Base-by-base conservation (phyloP, 2,888 invertebrate genomes). In the Machimus rusticus region DNA sequence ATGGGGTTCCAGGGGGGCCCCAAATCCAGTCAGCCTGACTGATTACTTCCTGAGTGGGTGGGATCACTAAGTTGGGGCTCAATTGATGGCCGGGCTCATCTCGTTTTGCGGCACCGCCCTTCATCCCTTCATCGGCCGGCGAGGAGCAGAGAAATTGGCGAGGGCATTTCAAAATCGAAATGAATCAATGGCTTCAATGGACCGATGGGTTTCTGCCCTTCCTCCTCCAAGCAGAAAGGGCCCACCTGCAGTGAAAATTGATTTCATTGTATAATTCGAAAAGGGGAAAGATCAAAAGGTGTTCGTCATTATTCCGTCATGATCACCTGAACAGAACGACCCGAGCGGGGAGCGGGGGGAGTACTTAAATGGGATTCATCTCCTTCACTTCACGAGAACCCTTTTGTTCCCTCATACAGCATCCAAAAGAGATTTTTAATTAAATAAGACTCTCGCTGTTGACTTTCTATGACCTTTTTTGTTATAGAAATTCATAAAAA, bases 1-100 rank as follows among this genome's bases (percentile, higher is more conserved):
- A n/a, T 4, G 51, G 51, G 16, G 16, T 46, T 14, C 3, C 0
- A 46, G 16, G 43, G 39, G 43, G 16, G 12, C 39, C 12, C n/a
- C n/a, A n/a, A n/a, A n/a, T 39, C 16, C 8, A 51, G 66, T 66
- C 66, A 66, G 23, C 4, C 28, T 66, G 79, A 79, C 51, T 79
- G 79, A 79, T 79, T 51, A 51, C 51, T 51, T 79, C 12, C 23
- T 79, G 28, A 79, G 31, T 55, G 51, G 79, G 51, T 46, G 51
- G 46, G 31, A 79, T 79, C 79, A 79, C 51, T 31, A 46, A 34
- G 46, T 79, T 79, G n/a, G 51, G n/a, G 51, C 79, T 51, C 79
- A 51, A 79, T 51, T 79, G 79, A 79, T 78, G 39, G 28, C 78
- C 46, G 78, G 28, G 43, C 43, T 14, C 46, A 39, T 19, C 19